These are phyloP conservation scores for Sturnira hondurensis DNA, from an alignment of 2,113 vertebrate genomes.

Conservation along the genomic window DNA sequence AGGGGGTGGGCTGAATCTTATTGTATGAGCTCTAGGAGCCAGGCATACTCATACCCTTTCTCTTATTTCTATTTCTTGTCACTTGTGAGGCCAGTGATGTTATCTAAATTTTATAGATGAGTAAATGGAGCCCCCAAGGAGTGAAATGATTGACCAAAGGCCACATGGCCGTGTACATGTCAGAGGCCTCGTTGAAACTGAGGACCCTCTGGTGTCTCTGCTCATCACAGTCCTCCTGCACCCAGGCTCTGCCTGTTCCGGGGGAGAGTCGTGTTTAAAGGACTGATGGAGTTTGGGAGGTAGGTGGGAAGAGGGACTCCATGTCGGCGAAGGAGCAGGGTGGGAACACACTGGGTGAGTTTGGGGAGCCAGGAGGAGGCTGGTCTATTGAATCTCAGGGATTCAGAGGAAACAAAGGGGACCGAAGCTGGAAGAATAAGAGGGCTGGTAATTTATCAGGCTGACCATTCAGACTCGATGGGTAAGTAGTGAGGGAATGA, in stretches of 20 bases:
- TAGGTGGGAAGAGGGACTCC: neutral
- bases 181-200: neutral
- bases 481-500: neutral
- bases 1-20: neutral
- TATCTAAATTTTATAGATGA: neutral
- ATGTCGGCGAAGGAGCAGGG: neutral
- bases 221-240: neutral
- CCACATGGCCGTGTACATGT: neutral
- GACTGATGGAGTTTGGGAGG: neutral
- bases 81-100: neutral
- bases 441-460: neutral
- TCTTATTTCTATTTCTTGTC: neutral
- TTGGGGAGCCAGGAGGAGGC: neutral
- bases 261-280: neutral
- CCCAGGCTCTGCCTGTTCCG: neutral
- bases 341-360: neutral
- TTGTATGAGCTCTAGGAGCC: neutral
- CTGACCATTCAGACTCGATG: neutral
- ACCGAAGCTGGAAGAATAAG: neutral
- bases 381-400: neutral
- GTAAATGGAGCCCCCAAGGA: neutral
- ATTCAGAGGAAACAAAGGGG: neutral
- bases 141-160: neutral
- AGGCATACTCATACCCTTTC: neutral
- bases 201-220: neutral